Percentiles rank a stretch among this genome's conserved stretches.
phyloP scores from a whole-genome alignment of 1,140 invertebrate genomes.

The Branchinecta lindahli region DNA sequence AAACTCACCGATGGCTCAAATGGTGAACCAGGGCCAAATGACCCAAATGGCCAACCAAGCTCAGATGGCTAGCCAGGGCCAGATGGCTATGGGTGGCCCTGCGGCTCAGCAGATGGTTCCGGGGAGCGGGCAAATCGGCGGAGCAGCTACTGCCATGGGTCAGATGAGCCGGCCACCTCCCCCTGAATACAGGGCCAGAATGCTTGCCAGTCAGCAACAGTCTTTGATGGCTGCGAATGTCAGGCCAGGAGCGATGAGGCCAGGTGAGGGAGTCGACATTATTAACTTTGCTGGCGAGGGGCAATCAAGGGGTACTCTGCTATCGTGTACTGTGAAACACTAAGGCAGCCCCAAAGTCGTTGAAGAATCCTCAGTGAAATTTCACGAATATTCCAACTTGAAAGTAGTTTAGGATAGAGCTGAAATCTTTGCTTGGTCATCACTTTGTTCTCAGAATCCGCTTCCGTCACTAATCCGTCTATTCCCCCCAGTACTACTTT shows the following conservation, averaged over 20 bases:
- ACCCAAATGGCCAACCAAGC: background rate
- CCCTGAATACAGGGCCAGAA: background rate
- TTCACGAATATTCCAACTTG: no score
- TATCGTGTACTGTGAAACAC: no score
- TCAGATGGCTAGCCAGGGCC: background rate
- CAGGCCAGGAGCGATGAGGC: background rate
- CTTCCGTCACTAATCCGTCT: no score
- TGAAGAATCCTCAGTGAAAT: no score
- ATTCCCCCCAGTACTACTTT: no score
- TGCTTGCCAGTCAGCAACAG: background rate
- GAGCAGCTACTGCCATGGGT: background rate
- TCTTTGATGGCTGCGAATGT: background rate
- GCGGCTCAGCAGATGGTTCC: background rate
- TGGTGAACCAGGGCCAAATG: background rate
- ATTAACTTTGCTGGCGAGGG: no score
- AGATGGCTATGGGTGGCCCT: background rate
- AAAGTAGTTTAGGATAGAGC: no score
- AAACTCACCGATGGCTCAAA: background rate
- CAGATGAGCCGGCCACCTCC: conserved; percentile 10
- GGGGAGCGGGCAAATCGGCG: background rate
- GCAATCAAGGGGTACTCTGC: no score
- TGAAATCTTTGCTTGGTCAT: no score
- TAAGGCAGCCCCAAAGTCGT: no score
- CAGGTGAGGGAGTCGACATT: background rate
- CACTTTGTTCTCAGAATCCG: no score